Evolutionary conservation across 2,113 vertebrate genomes (phyloP).

Genomic region (Carollia perspicillata): DNA sequence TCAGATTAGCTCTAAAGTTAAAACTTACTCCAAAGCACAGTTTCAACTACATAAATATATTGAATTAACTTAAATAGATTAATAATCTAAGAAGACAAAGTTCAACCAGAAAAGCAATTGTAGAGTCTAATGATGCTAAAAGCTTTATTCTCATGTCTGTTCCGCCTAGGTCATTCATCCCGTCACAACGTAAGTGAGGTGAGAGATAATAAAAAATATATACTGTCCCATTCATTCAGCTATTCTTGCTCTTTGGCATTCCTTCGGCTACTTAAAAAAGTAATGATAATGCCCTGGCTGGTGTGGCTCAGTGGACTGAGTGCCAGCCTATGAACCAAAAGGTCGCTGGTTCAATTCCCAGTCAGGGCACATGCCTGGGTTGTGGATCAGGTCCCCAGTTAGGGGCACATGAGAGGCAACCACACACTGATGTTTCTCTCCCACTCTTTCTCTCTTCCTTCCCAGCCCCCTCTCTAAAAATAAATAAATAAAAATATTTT

Average conservation of each 20-base stretch:
- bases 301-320: no score
- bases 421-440: no score
- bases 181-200: neutral
- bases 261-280: neutral
- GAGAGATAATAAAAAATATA: neutral
- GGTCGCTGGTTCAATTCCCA: no score
- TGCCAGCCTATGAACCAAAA: no score
- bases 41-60: slow-evolving; percentile 21
- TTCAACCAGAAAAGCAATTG: neutral
- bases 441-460: no score
- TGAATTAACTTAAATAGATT: neutral
- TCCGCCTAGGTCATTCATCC: neutral
- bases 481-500: no score
- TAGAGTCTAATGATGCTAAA: neutral
- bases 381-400: no score
- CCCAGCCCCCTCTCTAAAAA: no score
- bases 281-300: neutral
- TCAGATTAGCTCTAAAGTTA: slow-evolving; percentile 4
- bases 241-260: neutral
- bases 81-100: neutral
- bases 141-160: neutral
- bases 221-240: neutral
- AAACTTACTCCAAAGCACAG: neutral
- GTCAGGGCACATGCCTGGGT: no score
- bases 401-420: no score